Evolutionary conservation across 2,797 vertebrate species (phyloP), one percentile per base, ranked within the genome.

Genomic region (Hypotaenidia okinawae): DNA sequence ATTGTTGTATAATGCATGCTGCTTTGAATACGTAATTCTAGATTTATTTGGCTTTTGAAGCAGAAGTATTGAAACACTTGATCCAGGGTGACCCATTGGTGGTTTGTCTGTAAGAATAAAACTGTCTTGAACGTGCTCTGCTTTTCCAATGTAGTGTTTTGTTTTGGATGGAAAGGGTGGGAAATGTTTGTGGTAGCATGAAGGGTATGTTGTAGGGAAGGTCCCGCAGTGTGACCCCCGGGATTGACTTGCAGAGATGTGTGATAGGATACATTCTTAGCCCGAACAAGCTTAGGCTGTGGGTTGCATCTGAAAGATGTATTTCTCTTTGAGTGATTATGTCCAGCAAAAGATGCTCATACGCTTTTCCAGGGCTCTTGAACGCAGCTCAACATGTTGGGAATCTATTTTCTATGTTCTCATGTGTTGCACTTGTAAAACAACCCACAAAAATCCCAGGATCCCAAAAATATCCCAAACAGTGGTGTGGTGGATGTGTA

Each of bases 31-130:
- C 21, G 25, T 37, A 18, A 11, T n/a, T 62, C 11, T 9, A 32
- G 28, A 10, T 45, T 19, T 28, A 11, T 39, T 70, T 54, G 41
- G 70, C 32, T 61, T 14, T 35, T 55, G 39, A 45, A 68, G 24
- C 37, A 3, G 1, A 82, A 61, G 12, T 21, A 3, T 14, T 57
- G 24, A 13, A 24, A 9, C 8, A 4, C 5, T 1, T 6, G 0
- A 57, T 49, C 5, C 37, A 30, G 21, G 47, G 5, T 68, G 47
- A 74, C 22, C 52, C 39, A 4, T 7, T 30, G 33, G 61, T 67
- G n/a, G 8, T 62, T 58, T 62, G 33, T 35, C 32, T 47, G 0
- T 11, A 3, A 55, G 74, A 51, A 14, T 10, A 24, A 7, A 24
- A 24, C 47, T 68, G 3, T 28, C 41, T 77, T 33, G 30, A 28